Evolutionary conservation across 1,140 invertebrate genomes (phyloP).

Genomic region (Myzus persicae): DNA sequence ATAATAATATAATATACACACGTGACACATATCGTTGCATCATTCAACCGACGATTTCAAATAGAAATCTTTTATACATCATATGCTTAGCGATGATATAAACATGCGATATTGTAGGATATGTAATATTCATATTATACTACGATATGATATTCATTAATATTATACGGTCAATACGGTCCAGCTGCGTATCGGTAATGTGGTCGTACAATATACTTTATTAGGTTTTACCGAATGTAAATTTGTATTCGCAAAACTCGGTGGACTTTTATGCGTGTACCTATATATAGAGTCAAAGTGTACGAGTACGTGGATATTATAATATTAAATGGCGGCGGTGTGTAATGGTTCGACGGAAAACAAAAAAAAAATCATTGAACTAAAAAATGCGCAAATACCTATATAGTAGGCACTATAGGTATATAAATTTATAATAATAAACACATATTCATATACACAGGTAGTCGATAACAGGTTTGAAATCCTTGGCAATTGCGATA

Average conservation of each 20-base stretch:
- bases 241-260: neutral
- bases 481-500: slow-evolving; percentile 21
- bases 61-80: slow-evolving; percentile 27
- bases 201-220: neutral
- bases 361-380: slow-evolving; percentile 15
- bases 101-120: neutral
- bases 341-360: slow-evolving; percentile 28
- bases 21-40: slow-evolving; percentile 15
- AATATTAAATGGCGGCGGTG: neutral
- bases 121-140: neutral
- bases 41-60: slow-evolving; percentile 32
- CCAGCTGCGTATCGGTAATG: neutral
- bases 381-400: neutral
- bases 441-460: neutral
- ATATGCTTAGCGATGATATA: neutral
- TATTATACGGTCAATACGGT: neutral
- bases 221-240: neutral
- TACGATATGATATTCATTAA: neutral
- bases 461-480: slow-evolving; percentile 33
- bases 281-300: neutral
- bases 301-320: neutral
- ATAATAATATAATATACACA: slow-evolving; percentile 17
- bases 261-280: neutral
- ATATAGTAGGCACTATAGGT: neutral
- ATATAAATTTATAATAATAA: slow-evolving; percentile 1